Percentiles rank a stretch among this genome's conserved stretches.
Conservation (phyloP, 2,113 vertebrate genomes). For the Eurystomus gularis region DNA sequence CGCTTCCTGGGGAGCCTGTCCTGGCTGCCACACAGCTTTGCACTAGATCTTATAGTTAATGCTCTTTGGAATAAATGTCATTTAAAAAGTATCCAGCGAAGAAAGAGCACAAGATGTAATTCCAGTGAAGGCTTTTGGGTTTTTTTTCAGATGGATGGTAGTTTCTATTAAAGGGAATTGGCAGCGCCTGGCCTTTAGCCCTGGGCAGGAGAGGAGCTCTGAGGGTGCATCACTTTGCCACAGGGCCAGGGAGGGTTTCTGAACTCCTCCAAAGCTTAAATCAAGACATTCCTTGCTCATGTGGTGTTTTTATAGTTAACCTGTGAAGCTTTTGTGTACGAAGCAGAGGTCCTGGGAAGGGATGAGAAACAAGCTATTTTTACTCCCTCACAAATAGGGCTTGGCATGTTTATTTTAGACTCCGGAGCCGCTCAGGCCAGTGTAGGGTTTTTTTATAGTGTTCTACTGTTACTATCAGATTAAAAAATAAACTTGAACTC, state of each 20-base stretch:
- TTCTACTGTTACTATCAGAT: conserved; percentile 53
- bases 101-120: conserved; percentile 31
- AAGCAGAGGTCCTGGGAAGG: conserved; percentile 65
- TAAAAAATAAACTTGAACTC: conserved; percentile 26
- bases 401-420: conserved; percentile 67
- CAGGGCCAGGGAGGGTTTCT: accelerated
- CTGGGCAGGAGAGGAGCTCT: neutral
- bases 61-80: neutral
- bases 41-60: neutral
- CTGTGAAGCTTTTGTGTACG: neutral
- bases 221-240: accelerated
- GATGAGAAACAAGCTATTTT: conserved; percentile 73
- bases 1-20: neutral
- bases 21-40: neutral
- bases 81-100: conserved; percentile 29
- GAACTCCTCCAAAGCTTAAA: neutral
- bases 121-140: neutral
- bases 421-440: neutral
- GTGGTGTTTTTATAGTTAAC: conserved; percentile 54
- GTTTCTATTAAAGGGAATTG: conserved; percentile 43
- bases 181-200: neutral
- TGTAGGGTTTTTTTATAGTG: conserved; percentile 32
- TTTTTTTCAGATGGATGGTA: neutral
- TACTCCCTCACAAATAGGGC: conserved; percentile 65
- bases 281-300: neutral